Base-by-base conservation (phyloP, 2,797 vertebrate species). In the Okamejei kenojei region DNA sequence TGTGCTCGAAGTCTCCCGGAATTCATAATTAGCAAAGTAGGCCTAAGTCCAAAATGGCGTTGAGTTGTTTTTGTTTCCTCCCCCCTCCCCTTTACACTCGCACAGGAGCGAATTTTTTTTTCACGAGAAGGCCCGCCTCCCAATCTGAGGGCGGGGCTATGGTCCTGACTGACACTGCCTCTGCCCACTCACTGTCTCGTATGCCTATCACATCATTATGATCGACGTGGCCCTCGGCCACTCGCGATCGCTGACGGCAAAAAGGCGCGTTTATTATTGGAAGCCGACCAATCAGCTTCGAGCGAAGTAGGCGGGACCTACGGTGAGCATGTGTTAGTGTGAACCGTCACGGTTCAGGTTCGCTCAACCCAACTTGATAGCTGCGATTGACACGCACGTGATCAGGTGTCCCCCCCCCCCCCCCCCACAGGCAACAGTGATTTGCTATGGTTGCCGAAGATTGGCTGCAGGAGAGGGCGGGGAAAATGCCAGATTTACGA, bases 11-110 rank as follows among this genome's bases (percentile, higher is more conserved):
- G 90, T 76, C 90, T 74, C 90, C 90, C 90, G 71, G 68, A 92
- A 92, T 92, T 92, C 90, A 92, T 88, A 92, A 92, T 92, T 92
- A 92, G 21, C 71, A 38, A 92, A 92, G 65, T 92, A 92, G 90
- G 90, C 90, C 90, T 45, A 54, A 45, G 90, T 92, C 90, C 90
- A 92, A 92, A 92, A 92, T 92, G 90, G 90, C 90, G 90, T 73
- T 73, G 71, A 73, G 38, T 73, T 92, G 90, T 92, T 92, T 92
- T 92, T 92, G 90, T 92, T 92, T 92, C 90, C 90, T 92, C 23
- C 32, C 65, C 86, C 65, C 32, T 8, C 21, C 32, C 10, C 71
- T 54, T 58, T 26, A 84, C 81, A 84, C 90, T 71, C 13, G 13
- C 71, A 71, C 9, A 19, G 68, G 68, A 45, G 38, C 7, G 45